Percentiles rank a stretch among this genome's conserved stretches.
Conservation (phyloP, 2,113 vertebrate genomes). For the Alectura lathami region DNA sequence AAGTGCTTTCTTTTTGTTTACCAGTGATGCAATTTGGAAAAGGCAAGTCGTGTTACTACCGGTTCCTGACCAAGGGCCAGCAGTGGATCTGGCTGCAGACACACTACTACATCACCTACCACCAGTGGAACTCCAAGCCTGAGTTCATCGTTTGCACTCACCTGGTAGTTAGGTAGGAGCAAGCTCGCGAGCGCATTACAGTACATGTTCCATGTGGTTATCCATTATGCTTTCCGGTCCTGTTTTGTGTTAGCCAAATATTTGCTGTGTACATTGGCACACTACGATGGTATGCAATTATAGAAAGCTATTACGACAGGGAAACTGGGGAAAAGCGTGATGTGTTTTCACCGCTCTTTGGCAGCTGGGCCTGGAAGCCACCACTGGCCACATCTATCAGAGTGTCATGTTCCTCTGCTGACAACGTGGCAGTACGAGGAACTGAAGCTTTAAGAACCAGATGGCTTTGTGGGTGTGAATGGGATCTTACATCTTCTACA, state of each 20-base stretch:
- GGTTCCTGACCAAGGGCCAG: constrained; percentile 89
- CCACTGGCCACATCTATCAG: not conserved
- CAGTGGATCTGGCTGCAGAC: constrained; percentile 90
- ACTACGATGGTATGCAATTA: not conserved
- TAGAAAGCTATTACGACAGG: not conserved
- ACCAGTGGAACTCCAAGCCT: constrained; percentile 93
- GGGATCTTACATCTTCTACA: not conserved
- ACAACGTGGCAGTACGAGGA: not conserved
- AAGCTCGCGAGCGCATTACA: not conserved
- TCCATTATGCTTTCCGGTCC: not conserved
- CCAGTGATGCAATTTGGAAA: constrained; percentile 90
- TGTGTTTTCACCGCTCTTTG: not conserved
- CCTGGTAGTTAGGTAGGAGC: constrained; percentile 83
- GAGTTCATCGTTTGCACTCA: constrained; percentile 90
- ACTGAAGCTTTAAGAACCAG: not conserved
- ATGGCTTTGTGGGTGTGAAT: not conserved
- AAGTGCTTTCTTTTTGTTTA: not conserved
- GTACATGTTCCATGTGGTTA: not conserved
- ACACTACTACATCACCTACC: constrained; percentile 89
- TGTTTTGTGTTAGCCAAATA: not conserved
- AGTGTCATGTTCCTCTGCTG: not conserved
- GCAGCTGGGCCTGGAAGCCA: not conserved
- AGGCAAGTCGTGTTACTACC: constrained; percentile 90
- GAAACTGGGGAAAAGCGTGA: not conserved
- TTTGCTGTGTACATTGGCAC: not conserved